A percentile compares a stretch with the other conserved stretches of the same genome.
These are phyloP conservation scores for Tapera naevia DNA, from an alignment of 2,797 vertebrate genomes.

Conservation along the genomic window DNA sequence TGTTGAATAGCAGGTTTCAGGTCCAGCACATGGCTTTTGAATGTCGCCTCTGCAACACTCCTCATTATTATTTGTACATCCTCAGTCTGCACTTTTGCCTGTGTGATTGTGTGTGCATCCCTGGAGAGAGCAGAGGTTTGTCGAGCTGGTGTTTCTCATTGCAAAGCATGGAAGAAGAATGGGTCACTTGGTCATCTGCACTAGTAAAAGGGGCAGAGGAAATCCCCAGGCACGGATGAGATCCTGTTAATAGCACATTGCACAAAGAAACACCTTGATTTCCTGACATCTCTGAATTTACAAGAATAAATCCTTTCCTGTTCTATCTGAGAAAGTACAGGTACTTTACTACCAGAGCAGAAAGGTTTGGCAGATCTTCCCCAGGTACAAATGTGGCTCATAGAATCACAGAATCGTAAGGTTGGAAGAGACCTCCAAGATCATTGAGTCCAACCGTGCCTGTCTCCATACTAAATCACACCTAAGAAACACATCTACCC, in stretches of 20 bases:
- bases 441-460: no score
- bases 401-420: no score
- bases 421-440: no score
- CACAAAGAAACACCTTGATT: not conserved
- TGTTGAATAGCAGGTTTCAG: not conserved
- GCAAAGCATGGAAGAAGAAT: not conserved
- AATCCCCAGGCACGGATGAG: not conserved
- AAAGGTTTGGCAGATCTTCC: not conserved
- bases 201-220: not conserved
- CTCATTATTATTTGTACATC: not conserved
- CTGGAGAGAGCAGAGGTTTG: not conserved
- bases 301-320: not conserved
- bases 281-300: not conserved
- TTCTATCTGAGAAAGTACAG: not conserved
- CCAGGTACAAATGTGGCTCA: fast-evolving
- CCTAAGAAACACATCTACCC: no score
- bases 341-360: not conserved
- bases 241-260: not conserved
- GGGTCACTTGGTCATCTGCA: not conserved
- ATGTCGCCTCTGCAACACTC: not conserved
- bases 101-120: fast-evolving
- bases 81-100: not conserved
- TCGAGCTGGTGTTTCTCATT: not conserved
- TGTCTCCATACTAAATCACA: no score
- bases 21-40: not conserved